These are phyloP conservation scores for Malachius bipustulatus DNA, from an alignment of 2,888 invertebrate genomes.

Conservation along the genomic window DNA sequence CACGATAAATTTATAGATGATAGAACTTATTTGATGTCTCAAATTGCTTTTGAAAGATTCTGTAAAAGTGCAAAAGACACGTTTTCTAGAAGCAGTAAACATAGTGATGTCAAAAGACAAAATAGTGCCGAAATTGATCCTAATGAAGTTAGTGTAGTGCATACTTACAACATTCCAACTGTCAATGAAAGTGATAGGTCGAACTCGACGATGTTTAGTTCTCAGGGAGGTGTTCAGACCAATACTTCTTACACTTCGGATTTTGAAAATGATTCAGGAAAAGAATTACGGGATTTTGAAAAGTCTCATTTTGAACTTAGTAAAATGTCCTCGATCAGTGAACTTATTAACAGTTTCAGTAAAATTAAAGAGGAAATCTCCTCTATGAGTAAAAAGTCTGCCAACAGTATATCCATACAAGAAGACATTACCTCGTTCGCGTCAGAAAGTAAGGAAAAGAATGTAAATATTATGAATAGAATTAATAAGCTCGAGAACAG, in stretches of 20 bases:
- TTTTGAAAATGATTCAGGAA: constrained; percentile 22
- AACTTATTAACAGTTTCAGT: constrained; percentile 26
- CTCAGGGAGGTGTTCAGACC: constrained; percentile 8
- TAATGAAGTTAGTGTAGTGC: too few species aligned
- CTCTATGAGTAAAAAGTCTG: constrained; percentile 16
- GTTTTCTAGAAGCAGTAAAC: too few species aligned
- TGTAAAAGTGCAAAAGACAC: constrained; percentile 37
- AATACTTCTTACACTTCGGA: constrained; percentile 21
- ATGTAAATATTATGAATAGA: too few species aligned
- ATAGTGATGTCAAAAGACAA: constrained; percentile 10
- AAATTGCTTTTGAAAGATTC: constrained; percentile 34
- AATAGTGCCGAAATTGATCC: too few species aligned
- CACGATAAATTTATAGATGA: constrained; percentile 34
- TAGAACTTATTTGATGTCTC: constrained; percentile 34
- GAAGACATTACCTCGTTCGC: constrained; percentile 16
- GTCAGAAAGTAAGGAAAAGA: too few species aligned
- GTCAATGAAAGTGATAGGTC: too few species aligned
- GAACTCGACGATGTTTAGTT: too few species aligned
- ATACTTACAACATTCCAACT: too few species aligned
- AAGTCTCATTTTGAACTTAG: constrained; percentile 15
- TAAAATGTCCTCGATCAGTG: constrained; percentile 23
- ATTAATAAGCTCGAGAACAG: too few species aligned
- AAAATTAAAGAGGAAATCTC: constrained; percentile 26
- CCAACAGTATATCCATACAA: neutral
- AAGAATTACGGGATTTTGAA: constrained; percentile 5